A percentile compares a stretch with the other conserved stretches of the same genome.
Evolutionary conservation across 2,113 vertebrate genomes (phyloP).

Genomic region (Catharus bicknelli): DNA sequence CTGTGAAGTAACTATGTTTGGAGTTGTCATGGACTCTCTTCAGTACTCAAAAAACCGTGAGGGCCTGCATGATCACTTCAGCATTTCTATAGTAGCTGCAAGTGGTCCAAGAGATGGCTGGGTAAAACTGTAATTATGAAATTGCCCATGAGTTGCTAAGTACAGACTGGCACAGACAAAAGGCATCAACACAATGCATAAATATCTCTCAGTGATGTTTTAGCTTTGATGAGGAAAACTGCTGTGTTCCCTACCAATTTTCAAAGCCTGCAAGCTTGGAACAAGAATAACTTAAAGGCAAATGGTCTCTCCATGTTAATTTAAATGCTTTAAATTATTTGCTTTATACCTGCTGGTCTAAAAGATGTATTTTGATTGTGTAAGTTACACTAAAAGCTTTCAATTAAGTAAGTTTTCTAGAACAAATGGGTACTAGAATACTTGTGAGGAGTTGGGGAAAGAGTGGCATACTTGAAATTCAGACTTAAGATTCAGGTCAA

Average conservation of each 20-base stretch:
- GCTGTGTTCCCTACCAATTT: not conserved
- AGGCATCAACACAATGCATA: not conserved
- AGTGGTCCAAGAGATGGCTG: not conserved
- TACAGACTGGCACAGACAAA: not conserved
- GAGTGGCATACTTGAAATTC: not conserved
- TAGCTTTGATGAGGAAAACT: not conserved
- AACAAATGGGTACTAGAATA: not conserved
- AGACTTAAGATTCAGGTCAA: not conserved
- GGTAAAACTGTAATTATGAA: not conserved
- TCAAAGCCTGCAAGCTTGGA: not conserved
- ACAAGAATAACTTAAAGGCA: not conserved
- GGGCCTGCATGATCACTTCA: rapidly evolving
- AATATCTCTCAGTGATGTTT: not conserved
- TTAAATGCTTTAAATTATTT: not conserved
- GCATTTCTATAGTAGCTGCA: not conserved
- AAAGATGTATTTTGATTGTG: not conserved
- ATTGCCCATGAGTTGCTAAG: not conserved
- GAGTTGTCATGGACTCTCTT: not conserved
- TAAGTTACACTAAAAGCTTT: not conserved
- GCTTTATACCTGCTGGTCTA: not conserved
- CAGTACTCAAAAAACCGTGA: not conserved
- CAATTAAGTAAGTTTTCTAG: not conserved
- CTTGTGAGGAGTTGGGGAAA: not conserved
- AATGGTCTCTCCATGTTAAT: not conserved
- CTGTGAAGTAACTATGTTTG: not conserved